These are phyloP conservation scores for Acleris sparsana DNA, from an alignment of 2,888 invertebrate genomes.

Conservation along the genomic window DNA sequence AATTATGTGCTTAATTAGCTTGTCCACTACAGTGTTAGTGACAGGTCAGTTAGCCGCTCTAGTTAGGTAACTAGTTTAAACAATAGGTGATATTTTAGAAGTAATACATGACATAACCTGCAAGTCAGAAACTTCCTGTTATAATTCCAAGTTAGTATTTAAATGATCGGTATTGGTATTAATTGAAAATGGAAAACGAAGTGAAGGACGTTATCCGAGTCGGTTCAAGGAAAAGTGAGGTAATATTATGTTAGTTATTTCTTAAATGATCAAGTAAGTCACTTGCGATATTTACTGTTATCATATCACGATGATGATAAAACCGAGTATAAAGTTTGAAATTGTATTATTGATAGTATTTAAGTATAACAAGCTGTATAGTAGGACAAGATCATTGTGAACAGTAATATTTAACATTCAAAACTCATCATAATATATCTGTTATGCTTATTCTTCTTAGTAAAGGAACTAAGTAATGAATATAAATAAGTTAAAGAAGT, in stretches of 20 bases:
- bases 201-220: constrained; percentile 86
- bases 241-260: constrained; percentile 61
- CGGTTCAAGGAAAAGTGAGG: constrained; percentile 93
- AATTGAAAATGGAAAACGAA: constrained; percentile 65
- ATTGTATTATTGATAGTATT: no score
- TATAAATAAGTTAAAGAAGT: no score
- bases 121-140: constrained; percentile 39
- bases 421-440: no score
- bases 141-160: constrained; percentile 46
- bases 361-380: no score
- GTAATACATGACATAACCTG: constrained; percentile 51
- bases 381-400: no score
- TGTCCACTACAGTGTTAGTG: constrained; percentile 81
- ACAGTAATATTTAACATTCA: no score
- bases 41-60: constrained; percentile 52
- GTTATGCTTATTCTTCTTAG: no score
- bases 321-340: not conserved
- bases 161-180: constrained; percentile 22
- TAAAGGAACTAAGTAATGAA: no score
- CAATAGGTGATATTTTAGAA: constrained; percentile 17
- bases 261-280: not conserved
- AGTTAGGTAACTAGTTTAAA: constrained; percentile 11
- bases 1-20: constrained; percentile 46
- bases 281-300: not conserved
- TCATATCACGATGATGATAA: not conserved